phyloP scores from a whole-genome alignment of 2,113 vertebrate species.

The Colaptes auratus region DNA sequence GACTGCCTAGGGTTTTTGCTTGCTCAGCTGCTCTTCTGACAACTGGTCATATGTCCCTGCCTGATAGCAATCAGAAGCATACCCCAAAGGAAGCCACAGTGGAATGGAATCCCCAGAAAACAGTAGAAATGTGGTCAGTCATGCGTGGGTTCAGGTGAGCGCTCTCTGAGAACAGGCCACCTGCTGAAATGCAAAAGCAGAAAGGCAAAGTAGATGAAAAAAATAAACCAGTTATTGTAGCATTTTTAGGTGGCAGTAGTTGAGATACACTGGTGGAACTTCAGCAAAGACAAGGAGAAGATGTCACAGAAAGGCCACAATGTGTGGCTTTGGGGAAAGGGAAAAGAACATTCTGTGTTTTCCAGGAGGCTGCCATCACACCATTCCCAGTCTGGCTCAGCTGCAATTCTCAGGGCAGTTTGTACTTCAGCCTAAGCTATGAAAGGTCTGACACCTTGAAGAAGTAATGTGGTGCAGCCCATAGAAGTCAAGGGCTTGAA shows the following conservation, averaged over 20 bases:
- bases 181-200: not conserved
- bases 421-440: not conserved
- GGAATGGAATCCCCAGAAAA: not conserved
- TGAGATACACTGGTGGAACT: not conserved
- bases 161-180: not conserved
- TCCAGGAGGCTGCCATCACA: not conserved
- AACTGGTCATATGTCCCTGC: not conserved
- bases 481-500: not conserved
- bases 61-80: not conserved
- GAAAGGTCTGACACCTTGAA: not conserved
- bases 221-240: no score
- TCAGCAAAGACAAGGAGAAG: not conserved
- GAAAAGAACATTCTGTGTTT: not conserved
- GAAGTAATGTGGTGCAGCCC: not conserved
- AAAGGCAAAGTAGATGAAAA: not conserved
- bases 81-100: not conserved
- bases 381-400: not conserved
- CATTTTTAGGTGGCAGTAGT: not conserved
- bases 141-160: fast-evolving
- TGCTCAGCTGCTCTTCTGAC: not conserved
- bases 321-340: not conserved
- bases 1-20: not conserved
- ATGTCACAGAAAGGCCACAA: not conserved
- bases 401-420: not conserved
- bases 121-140: fast-evolving